Base-by-base conservation (phyloP, 2,888 invertebrate species). In the Acanthosepion pharaonis region DNA sequence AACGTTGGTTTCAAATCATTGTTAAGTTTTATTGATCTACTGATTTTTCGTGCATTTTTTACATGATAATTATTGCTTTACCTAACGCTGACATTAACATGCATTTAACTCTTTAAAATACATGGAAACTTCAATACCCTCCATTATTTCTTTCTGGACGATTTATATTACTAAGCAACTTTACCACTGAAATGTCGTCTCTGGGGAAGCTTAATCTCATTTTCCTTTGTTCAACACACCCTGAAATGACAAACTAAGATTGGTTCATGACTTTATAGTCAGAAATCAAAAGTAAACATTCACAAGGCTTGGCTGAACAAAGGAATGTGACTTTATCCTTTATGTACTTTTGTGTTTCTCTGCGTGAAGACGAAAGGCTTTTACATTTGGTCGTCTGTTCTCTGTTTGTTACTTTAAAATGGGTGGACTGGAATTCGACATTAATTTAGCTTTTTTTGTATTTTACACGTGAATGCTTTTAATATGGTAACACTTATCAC, bases 201-300 rank as follows among this genome's bases (percentile, higher is more conserved):
- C 9, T 78, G 15, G 78, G n/a, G 1, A 8, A n/a, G 28, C 78
- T 28, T 78, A n/a, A 78, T 78, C 78, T 78, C 78, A 18, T 5
- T n/a, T 78, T 78, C 78, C n/a, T 28, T 55, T n/a, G n/a, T 78
- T 78, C 78, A 78, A 78, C 78, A 78, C 78, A 78, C 78, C 78
- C 78, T 78, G n/a, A n/a, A 18, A 78, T 78, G n/a, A 78, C n/a
- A n/a, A 78, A 78, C 9, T 78, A n/a, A 8, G 78, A 78, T 78
- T 78, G 78, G 28, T 15, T 78, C 78, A 28, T 78, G 78, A 78
- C 78, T 78, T 78, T 78, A 2, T 8, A 78, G 11, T n/a, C 78
- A 78, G n/a, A 28, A n/a, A 78, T 78, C 78, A 78, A 78, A 78
- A n/a, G 78, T 78, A 78, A 78, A 78, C n/a, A 78, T 78, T 78